Conservation (phyloP, 2,888 invertebrate species). For the Cyaniris semiargus region DNA sequence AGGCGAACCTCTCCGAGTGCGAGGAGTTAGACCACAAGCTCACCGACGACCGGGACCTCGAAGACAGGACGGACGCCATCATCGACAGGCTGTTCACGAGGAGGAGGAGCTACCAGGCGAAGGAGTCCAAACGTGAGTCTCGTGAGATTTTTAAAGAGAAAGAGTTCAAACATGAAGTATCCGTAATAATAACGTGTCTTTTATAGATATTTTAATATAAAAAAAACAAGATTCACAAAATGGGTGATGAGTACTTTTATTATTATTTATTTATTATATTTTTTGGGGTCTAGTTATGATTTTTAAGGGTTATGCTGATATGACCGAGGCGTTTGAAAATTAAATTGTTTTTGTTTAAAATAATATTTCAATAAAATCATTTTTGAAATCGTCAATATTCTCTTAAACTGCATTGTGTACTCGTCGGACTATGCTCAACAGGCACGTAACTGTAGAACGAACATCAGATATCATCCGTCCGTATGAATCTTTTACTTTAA, state of each 20-base stretch:
- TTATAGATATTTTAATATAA: not conserved
- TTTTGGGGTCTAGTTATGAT: no score
- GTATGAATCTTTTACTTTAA: not conserved
- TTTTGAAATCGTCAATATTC: not conserved
- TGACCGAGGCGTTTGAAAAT: no score
- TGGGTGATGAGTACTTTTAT: not conserved
- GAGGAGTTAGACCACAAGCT: constrained; percentile 62
- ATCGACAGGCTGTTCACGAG: constrained; percentile 13
- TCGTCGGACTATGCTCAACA: not conserved
- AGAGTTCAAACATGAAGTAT: not conserved
- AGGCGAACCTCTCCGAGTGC: constrained; percentile 61
- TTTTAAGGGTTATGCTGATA: no score
- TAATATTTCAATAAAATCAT: no score
- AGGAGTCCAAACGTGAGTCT: constrained; percentile 16
- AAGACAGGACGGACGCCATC: constrained; percentile 40
- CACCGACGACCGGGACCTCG: constrained; percentile 59
- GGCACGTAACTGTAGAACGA: not conserved
- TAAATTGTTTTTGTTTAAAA: no score
- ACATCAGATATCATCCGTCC: not conserved
- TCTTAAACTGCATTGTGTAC: not conserved
- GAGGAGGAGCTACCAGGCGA: constrained; percentile 5
- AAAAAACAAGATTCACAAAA: not conserved
- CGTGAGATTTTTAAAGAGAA: not conserved
- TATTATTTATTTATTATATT: no score
- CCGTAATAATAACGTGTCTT: not conserved